Conservation (phyloP, 2,113 vertebrate species). For the Corydoras maculifer region DNA sequence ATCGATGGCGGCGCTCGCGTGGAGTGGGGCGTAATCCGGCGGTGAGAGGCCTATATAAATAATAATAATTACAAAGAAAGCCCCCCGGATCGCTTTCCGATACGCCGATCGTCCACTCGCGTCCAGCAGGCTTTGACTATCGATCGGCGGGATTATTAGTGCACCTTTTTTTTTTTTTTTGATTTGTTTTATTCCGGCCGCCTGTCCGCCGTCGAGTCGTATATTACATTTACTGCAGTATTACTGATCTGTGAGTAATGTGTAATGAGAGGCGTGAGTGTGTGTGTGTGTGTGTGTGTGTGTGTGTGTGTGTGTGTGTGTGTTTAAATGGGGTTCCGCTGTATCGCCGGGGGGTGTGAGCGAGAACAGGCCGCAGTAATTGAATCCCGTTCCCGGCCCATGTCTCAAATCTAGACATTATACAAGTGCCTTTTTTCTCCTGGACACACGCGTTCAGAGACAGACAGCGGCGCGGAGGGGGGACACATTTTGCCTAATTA, state of each 20-base stretch:
- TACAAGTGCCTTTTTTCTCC: conserved; percentile 41
- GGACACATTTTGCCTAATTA: conserved; percentile 60
- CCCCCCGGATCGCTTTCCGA: conserved; percentile 66
- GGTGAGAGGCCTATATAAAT: conserved; percentile 64
- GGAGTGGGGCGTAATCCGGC: conserved; percentile 54
- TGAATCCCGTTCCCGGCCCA: conserved; percentile 67
- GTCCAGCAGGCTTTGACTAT: conserved; percentile 68
- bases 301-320: conserved; percentile 31
- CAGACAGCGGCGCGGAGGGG: conserved; percentile 24
- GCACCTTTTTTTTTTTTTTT: conserved; percentile 52
- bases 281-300: conserved; percentile 35
- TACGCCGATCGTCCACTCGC: conserved; percentile 65
- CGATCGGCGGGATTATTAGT: conserved; percentile 64
- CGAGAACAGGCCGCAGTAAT: conserved; percentile 67
- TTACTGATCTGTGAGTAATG: conserved; percentile 43
- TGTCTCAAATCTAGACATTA: conserved; percentile 62
- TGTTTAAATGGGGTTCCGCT: conserved; percentile 39
- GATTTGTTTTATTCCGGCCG: conserved; percentile 43
- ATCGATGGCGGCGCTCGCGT: conserved; percentile 65
- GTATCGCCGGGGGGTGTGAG: conserved; percentile 59
- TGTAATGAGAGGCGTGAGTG: conserved; percentile 43
- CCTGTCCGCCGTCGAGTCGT: conserved; percentile 28
- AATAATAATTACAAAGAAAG: conserved; percentile 68
- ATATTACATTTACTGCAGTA: conserved; percentile 40
- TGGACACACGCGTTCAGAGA: conserved; percentile 31